phyloP scores from a whole-genome alignment of 2,888 invertebrate genomes.

The Tigriopus californicus region DNA sequence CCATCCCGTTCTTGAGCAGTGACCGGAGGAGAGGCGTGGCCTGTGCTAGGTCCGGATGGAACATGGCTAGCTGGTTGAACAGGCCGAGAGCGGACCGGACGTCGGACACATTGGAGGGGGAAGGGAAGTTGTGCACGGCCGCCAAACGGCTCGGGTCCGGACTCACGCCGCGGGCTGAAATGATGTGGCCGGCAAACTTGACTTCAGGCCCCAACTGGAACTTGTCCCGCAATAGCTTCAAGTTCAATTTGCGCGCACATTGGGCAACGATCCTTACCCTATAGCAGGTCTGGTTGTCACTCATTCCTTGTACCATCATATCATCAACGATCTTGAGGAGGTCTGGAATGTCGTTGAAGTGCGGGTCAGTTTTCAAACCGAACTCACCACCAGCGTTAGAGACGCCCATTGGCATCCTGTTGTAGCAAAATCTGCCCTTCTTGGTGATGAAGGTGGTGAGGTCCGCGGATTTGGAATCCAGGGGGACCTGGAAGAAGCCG shows the following conservation, averaged over 20 bases:
- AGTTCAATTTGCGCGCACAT: too few species aligned
- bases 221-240: too few species aligned
- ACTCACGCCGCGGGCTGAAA: not conserved
- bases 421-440: not conserved
- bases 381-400: conserved; percentile 1
- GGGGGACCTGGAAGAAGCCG: too few species aligned
- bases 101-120: too few species aligned
- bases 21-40: too few species aligned
- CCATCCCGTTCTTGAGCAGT: too few species aligned
- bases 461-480: not conserved
- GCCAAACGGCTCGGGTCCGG: not conserved
- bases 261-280: too few species aligned
- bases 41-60: too few species aligned
- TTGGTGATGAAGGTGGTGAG: not conserved
- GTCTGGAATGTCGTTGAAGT: conserved; percentile 4
- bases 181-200: too few species aligned
- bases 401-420: conserved; percentile 10
- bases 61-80: not conserved
- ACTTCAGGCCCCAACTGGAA: too few species aligned
- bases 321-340: conserved; percentile 11
- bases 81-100: not conserved
- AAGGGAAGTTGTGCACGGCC: too few species aligned
- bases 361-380: not conserved
- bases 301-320: not conserved
- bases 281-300: not conserved